Evolutionary conservation across 2,888 invertebrate genomes (phyloP).

Genomic region (Caenorhabditis sp.): DNA sequence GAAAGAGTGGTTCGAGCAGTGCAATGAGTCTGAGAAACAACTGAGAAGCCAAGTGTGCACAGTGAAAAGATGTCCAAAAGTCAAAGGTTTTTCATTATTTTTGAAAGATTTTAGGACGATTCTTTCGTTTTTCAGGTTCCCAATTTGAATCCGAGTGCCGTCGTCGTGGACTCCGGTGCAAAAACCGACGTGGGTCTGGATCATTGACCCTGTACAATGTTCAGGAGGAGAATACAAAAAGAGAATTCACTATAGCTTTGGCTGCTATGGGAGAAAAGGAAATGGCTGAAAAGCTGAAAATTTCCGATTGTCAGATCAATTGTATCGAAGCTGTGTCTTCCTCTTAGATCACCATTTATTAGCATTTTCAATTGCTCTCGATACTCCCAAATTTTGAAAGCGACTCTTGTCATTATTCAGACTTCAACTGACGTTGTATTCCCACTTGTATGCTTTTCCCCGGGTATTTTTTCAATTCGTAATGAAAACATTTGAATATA

Average conservation of each 20-base stretch:
- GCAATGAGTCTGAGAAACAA: constrained; percentile 63
- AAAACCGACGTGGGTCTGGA: constrained; percentile 67
- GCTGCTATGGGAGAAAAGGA: constrained; percentile 62
- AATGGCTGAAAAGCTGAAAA: constrained; percentile 52
- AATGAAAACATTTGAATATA: too few relatives aligned
- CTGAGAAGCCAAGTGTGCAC: constrained; percentile 67
- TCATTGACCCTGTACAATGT: constrained; percentile 70
- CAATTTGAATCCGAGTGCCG: constrained; percentile 68
- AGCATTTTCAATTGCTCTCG: too few relatives aligned
- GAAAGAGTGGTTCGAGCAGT: constrained; percentile 67
- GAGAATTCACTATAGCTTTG: constrained; percentile 67
- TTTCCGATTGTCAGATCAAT: background rate
- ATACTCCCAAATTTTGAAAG: too few relatives aligned
- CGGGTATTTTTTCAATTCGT: too few relatives aligned
- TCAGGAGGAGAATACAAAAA: constrained; percentile 63
- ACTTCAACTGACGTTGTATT: constrained; percentile 9
- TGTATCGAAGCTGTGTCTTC: constrained; percentile 1
- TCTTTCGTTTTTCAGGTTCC: constrained; percentile 31
- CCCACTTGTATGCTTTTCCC: constrained; percentile 9
- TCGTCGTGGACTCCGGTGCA: constrained; percentile 66
- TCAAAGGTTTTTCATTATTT: constrained; percentile 47
- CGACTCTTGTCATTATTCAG: background rate
- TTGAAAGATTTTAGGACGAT: background rate
- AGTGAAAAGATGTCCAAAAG: constrained; percentile 70
- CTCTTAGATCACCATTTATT: constrained; percentile 4